Percentiles rank a stretch among this genome's conserved stretches.
Conservation (phyloP, 2,113 vertebrate species). For the Brachyhypopomus occidentalis region DNA sequence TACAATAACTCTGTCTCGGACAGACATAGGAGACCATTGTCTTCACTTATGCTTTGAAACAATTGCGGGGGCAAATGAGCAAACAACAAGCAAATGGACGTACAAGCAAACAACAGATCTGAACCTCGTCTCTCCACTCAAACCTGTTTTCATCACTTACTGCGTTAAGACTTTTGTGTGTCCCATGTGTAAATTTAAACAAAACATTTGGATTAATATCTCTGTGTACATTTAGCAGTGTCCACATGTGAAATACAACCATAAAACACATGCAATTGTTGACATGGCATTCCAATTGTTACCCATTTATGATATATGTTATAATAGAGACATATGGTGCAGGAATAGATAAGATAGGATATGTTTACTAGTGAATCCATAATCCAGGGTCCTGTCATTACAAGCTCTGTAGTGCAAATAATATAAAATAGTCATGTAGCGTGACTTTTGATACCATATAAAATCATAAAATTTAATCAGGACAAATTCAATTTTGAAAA, state of each 20-base stretch:
- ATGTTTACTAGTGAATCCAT: slow-evolving; percentile 50
- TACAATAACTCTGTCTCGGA: not conserved
- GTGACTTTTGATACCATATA: not conserved
- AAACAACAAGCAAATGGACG: no score
- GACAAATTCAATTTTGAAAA: not conserved
- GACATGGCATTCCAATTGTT: slow-evolving; percentile 12
- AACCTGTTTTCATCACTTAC: not conserved
- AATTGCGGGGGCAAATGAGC: not conserved
- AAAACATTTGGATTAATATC: no score
- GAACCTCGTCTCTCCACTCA: not conserved
- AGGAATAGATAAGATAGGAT: slow-evolving; percentile 61
- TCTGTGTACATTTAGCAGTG: slow-evolving; percentile 54
- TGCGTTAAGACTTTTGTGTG: not conserved
- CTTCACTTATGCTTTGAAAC: not conserved
- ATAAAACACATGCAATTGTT: slow-evolving; percentile 51
- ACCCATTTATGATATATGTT: slow-evolving; percentile 57
- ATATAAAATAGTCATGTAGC: slow-evolving; percentile 4
- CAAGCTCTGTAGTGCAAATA: slow-evolving; percentile 44
- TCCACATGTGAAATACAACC: slow-evolving; percentile 56
- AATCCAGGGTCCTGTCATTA: slow-evolving; percentile 32
- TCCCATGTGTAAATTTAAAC: slow-evolving; percentile 47
- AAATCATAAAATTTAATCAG: slow-evolving; percentile 33
- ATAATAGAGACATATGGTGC: slow-evolving; percentile 51
- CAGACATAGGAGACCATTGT: not conserved
- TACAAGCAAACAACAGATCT: not conserved